Conservation (phyloP, 1,140 invertebrate species). For the Luehdorfia chinensis region DNA sequence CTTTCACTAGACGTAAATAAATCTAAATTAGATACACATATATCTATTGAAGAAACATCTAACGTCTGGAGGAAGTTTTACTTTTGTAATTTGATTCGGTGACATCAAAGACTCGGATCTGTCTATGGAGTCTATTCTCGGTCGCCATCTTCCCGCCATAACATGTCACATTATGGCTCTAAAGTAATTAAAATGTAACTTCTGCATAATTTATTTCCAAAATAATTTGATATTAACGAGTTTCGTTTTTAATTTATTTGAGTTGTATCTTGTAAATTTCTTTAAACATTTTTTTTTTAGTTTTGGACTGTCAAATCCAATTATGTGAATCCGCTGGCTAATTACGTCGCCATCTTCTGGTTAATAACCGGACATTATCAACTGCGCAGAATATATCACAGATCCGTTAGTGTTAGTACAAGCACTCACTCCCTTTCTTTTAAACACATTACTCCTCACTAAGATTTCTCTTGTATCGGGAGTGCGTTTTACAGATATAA, state of each 20-base stretch:
- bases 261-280: no score
- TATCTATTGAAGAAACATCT: constrained; percentile 21
- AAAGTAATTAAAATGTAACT: constrained; percentile 30
- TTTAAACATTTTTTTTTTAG: no score
- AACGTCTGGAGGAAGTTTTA: constrained; percentile 25
- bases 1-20: constrained; percentile 17
- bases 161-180: constrained; percentile 35
- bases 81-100: constrained; percentile 56
- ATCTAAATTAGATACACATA: constrained; percentile 21
- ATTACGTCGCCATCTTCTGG: no score
- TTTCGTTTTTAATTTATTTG: constrained; percentile 8
- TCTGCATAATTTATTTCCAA: constrained; percentile 16
- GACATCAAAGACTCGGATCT: constrained; percentile 38
- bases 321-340: no score
- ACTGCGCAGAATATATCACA: no score
- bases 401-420: no score
- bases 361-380: no score
- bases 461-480: no score
- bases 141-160: constrained; percentile 29
- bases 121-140: constrained; percentile 36
- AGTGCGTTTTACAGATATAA: no score
- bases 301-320: no score
- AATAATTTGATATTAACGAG: constrained; percentile 14
- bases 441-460: no score
- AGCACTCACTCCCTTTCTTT: no score